Percentiles rank a stretch among this genome's conserved stretches.
Conservation (phyloP, 2,113 vertebrate genomes). For the Stictonetta naevosa region DNA sequence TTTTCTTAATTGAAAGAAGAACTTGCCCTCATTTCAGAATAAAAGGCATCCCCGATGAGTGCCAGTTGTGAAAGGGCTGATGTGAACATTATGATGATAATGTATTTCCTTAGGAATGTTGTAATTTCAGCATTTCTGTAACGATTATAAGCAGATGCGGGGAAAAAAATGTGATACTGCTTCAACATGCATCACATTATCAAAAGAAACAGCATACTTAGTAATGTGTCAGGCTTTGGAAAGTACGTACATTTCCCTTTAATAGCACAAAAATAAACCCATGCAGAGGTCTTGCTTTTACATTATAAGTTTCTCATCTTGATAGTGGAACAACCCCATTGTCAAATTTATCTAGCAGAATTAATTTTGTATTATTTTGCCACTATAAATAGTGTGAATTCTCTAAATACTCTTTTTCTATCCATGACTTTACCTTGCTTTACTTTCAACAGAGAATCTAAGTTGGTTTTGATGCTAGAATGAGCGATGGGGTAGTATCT, state of each 20-base stretch:
- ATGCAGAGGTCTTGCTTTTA: neutral
- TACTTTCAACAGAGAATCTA: neutral
- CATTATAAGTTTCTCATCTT: neutral
- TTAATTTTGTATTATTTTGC: neutral
- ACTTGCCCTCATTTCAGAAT: slow-evolving; percentile 7
- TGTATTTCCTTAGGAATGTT: slow-evolving; percentile 20
- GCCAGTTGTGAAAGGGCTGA: neutral
- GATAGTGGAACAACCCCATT: neutral
- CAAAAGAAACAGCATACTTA: neutral
- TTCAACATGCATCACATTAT: neutral
- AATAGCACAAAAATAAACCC: neutral
- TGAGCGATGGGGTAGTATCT: neutral
- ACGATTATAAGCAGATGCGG: neutral
- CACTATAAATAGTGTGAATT: fast-evolving
- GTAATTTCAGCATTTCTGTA: slow-evolving; percentile 24
- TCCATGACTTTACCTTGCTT: neutral
- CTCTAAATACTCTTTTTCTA: neutral
- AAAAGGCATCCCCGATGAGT: slow-evolving; percentile 10
- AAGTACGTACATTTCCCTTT: neutral
- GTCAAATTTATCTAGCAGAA: neutral
- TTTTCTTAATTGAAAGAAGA: neutral
- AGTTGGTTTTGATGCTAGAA: neutral
- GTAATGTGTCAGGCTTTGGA: neutral
- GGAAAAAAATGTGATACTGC: neutral
- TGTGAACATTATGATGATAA: neutral